These are phyloP conservation scores for Parauchenoglanis ngamensis DNA, from an alignment of 2,797 vertebrate genomes.

Conservation along the genomic window DNA sequence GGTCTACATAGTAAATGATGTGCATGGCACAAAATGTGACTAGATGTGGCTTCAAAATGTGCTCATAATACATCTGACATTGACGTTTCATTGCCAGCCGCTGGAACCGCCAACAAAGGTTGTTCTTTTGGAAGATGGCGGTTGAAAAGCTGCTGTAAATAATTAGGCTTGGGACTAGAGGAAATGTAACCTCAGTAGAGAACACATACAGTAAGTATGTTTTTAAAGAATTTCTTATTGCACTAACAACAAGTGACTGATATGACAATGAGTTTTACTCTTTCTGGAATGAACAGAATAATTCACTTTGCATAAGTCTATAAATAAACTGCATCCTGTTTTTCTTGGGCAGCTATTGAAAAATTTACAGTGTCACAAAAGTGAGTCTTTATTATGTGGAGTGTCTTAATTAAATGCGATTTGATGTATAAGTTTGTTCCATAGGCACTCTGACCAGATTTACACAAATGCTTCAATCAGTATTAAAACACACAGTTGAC, in stretches of 20 bases:
- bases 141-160: conserved; percentile 1
- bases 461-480: background rate
- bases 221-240: background rate
- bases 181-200: background rate
- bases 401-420: background rate
- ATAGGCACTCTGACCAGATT: background rate
- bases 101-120: background rate
- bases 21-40: background rate
- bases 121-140: background rate
- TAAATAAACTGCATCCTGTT: background rate
- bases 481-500: background rate
- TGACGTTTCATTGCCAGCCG: background rate
- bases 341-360: background rate
- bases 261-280: background rate
- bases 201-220: background rate
- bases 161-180: background rate
- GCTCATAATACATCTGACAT: background rate
- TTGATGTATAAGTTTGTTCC: background rate
- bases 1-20: background rate
- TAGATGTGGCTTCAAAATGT: background rate
- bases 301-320: background rate
- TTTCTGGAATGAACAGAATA: background rate
- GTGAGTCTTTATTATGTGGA: background rate
- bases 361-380: background rate
- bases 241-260: background rate